phyloP scores from a whole-genome alignment of 2,797 vertebrate species.

The Protosalanx chinensis region DNA sequence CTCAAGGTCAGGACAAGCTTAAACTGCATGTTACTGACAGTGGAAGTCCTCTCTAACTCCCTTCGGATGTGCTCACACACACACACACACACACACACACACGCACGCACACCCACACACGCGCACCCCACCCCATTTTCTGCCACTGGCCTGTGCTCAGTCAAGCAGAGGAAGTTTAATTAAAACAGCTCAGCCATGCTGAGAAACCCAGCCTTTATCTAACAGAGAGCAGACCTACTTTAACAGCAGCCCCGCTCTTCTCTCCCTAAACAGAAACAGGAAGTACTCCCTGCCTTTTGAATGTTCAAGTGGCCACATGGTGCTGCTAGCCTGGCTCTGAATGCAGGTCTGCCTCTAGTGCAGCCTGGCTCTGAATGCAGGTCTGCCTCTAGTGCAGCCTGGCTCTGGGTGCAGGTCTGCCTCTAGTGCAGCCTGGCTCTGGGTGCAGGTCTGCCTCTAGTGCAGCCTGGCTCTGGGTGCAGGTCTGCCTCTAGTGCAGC shows the following conservation, averaged over 20 bases:
- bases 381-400: no score
- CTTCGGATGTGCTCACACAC: neutral
- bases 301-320: constrained; percentile 30
- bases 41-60: constrained; percentile 14
- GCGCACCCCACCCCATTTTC: constrained; percentile 8
- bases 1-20: constrained; percentile 48
- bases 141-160: constrained; percentile 51
- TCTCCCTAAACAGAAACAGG: constrained; percentile 22
- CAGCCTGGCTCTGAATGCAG: no score
- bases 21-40: constrained; percentile 20
- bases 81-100: neutral
- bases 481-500: no score
- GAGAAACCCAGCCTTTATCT: constrained; percentile 44
- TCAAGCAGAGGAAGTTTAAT: constrained; percentile 59
- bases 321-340: no score
- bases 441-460: no score
- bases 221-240: constrained; percentile 34
- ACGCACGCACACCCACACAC: neutral
- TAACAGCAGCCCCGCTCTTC: constrained; percentile 12
- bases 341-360: no score
- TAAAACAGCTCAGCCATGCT: constrained; percentile 44
- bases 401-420: no score
- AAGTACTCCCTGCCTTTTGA: constrained; percentile 24
- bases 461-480: no score
- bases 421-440: no score